phyloP scores from a whole-genome alignment of 1,140 invertebrate species.

The Camponotus floridanus region DNA sequence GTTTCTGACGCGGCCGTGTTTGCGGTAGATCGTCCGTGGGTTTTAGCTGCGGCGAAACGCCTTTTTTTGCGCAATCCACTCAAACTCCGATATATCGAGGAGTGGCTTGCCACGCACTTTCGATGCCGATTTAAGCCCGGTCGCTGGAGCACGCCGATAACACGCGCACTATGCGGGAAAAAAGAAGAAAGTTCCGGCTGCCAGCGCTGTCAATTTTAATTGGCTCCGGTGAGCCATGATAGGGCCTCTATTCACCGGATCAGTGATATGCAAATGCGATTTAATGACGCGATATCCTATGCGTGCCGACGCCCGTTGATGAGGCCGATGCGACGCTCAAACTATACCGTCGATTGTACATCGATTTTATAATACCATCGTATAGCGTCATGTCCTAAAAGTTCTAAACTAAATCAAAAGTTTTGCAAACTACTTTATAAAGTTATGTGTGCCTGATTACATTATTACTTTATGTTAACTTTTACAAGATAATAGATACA shows the following conservation, averaged over 20 bases:
- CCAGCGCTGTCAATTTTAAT: slow-evolving; percentile 81
- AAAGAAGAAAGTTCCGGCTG: slow-evolving; percentile 65
- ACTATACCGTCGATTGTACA: slow-evolving; percentile 14
- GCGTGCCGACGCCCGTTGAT: slow-evolving; percentile 68
- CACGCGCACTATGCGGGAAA: slow-evolving; percentile 48
- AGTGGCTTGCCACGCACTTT: slow-evolving; percentile 50
- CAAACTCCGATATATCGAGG: slow-evolving; percentile 62
- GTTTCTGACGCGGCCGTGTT: slow-evolving; percentile 54
- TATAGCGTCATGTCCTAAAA: not conserved
- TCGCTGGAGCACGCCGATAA: slow-evolving; percentile 70
- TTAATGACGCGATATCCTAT: slow-evolving; percentile 82
- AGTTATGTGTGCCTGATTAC: not conserved
- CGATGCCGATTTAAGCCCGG: slow-evolving; percentile 64
- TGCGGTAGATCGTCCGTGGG: slow-evolving; percentile 27
- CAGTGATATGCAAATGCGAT: slow-evolving; percentile 83
- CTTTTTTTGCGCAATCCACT: slow-evolving; percentile 37
- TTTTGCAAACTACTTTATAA: slow-evolving; percentile 20
- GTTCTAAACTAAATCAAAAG: slow-evolving; percentile 25
- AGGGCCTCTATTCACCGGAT: slow-evolving; percentile 78
- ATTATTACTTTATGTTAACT: slow-evolving; percentile 1
- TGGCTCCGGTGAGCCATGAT: slow-evolving; percentile 78
- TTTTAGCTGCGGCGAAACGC: slow-evolving; percentile 35
- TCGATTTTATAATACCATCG: slow-evolving; percentile 41
- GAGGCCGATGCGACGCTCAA: slow-evolving; percentile 62
- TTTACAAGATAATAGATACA: not conserved